Conservation (phyloP, 2,797 vertebrate genomes). For the Miichthys miiuy region DNA sequence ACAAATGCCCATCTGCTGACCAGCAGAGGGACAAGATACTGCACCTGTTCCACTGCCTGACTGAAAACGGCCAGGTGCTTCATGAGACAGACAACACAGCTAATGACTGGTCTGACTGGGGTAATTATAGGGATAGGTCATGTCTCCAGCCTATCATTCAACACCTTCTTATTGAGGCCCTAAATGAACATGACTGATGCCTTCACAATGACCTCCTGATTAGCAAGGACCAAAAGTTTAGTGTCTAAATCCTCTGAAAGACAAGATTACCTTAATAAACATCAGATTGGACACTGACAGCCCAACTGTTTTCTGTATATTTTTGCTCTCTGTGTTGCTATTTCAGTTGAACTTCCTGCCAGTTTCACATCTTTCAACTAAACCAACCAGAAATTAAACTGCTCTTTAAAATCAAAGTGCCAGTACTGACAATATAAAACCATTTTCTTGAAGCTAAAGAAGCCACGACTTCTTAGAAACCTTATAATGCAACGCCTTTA, state of each 20-base stretch:
- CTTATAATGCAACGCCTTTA: background rate
- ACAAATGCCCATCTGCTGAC: constrained; percentile 7
- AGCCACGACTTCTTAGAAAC: background rate
- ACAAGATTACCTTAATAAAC: background rate
- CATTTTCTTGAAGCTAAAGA: background rate
- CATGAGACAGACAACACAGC: constrained; percentile 48
- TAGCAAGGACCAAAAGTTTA: constrained; percentile 5
- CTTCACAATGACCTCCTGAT: constrained; percentile 43
- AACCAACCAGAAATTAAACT: background rate
- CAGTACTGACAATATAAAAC: background rate
- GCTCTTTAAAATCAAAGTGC: background rate
- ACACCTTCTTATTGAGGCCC: constrained; percentile 39
- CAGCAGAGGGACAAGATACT: constrained; percentile 30
- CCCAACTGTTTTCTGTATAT: background rate
- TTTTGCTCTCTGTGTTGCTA: background rate
- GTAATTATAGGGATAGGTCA: constrained; percentile 69
- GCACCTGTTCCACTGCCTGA: constrained; percentile 19
- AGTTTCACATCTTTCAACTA: background rate
- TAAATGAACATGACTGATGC: constrained; percentile 36
- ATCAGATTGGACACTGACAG: background rate
- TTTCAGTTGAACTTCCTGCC: background rate
- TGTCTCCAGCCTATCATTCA: constrained; percentile 59
- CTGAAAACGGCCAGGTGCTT: constrained; percentile 67
- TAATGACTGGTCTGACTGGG: constrained; percentile 62
- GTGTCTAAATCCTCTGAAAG: constrained; percentile 16